Evolutionary conservation across 2,797 vertebrate genomes (phyloP), one percentile per base, ranked within the genome.

Genomic region (Clarias pachynema): DNA sequence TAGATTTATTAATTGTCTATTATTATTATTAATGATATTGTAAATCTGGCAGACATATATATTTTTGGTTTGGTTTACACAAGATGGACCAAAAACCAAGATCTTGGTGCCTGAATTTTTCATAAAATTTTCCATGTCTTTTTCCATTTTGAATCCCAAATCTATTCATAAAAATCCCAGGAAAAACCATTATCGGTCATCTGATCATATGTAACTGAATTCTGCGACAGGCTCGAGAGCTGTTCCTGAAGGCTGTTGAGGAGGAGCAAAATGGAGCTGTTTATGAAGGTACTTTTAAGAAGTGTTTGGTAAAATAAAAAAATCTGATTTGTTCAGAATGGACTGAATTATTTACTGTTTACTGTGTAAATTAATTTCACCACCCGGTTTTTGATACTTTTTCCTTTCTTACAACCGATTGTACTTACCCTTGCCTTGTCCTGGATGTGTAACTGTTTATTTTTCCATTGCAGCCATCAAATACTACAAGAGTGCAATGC

Each of bases 401-500:
- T 68, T 34, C 9, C 37, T 44, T 24, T 40, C 34, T 40, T 72
- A 5, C 24, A 72, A 14, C 37, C 12, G 9, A 4, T 70, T 75
- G n/a, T 56, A 8, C 56, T 75, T 74, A 20, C 31, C 5, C 5
- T 37, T 5, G 22, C 8, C 59, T 69, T 14, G 15, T 56, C 6
- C 44, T 57, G 60, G 37, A 75, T 63, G 44, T 49, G 14, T 66
- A 59, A 31, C 78, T 84, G 6, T 15, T 78, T 57, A 12, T 63
- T 83, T 80, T 79, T 31, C 29, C 22, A 62, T 85, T 96, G 83
- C 94, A 99, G 98, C 98, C 89, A 99, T 99, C 96, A 99, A 99
- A 93, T 99, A 98, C 94, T 99, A 99, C 89, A 98, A 98, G 89
- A 94, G 97, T 92, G 97, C 98, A 86, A 99, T 99, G 98, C 98